These are phyloP conservation scores for Sebastes variabilis DNA, from an alignment of 2,797 vertebrate genomes.

Conservation along the genomic window DNA sequence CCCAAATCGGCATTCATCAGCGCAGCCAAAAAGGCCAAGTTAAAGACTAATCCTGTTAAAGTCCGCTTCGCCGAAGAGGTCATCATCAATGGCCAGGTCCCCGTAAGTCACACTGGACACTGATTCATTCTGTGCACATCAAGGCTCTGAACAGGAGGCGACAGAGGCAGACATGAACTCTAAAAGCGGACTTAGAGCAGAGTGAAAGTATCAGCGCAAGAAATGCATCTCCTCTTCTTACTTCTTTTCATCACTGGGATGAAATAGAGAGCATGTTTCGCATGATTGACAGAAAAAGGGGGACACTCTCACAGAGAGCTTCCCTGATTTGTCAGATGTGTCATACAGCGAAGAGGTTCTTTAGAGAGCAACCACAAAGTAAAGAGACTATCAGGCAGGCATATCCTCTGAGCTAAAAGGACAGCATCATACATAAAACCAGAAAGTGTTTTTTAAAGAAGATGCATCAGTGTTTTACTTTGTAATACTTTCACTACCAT, in stretches of 20 bases:
- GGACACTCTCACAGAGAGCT: not conserved
- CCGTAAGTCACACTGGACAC: slow-evolving; percentile 86
- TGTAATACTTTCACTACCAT: not conserved
- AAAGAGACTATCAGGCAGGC: not conserved
- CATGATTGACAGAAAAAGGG: slow-evolving; percentile 28
- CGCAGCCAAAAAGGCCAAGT: slow-evolving; percentile 98
- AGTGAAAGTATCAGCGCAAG: slow-evolving; percentile 4
- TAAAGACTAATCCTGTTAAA: slow-evolving; percentile 99
- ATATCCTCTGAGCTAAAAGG: not conserved
- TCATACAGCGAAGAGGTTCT: slow-evolving; percentile 6
- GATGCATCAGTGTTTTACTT: not conserved
- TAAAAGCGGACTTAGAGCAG: not conserved
- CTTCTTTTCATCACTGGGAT: not conserved
- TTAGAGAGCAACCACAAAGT: slow-evolving; percentile 1
- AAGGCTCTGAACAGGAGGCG: not conserved
- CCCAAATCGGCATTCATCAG: slow-evolving; percentile 99
- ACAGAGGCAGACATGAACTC: slow-evolving; percentile 14
- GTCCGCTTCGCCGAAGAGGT: slow-evolving; percentile 98
- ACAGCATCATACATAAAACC: not conserved
- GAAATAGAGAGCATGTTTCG: not conserved
- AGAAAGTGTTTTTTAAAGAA: not conserved
- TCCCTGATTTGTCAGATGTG: slow-evolving; percentile 9
- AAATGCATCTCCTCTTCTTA: not conserved
- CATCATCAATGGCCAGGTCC: slow-evolving; percentile 97
- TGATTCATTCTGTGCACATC: slow-evolving; percentile 33